Evolutionary conservation across 2,888 invertebrate species (phyloP).

Genomic region (Nezara viridula): DNA sequence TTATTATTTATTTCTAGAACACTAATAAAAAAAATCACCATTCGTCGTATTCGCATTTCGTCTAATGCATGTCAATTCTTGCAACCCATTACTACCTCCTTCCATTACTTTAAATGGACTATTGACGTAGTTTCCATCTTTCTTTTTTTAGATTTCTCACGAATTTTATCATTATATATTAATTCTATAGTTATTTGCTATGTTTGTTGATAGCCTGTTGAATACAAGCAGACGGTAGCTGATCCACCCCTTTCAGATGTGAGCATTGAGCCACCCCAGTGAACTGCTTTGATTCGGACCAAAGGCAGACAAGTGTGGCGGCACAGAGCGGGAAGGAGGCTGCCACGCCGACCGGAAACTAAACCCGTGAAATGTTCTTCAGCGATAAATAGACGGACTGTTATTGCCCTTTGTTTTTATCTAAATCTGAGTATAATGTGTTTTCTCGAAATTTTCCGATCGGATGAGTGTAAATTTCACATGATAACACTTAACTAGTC

Average conservation of each 20-base stretch:
- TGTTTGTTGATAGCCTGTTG: neutral
- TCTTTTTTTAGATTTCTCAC: neutral
- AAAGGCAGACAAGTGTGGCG: neutral
- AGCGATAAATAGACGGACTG: slow-evolving; percentile 33
- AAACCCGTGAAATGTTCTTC: neutral
- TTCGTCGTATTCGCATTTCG: too few relatives aligned
- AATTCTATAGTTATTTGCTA: neutral
- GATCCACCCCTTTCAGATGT: neutral
- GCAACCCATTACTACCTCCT: too few relatives aligned
- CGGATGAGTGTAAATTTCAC: slow-evolving; percentile 56
- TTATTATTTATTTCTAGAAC: too few relatives aligned
- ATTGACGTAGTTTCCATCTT: too few relatives aligned
- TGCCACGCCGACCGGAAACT: neutral
- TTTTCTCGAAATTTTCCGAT: slow-evolving; percentile 54
- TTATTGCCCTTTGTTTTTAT: slow-evolving; percentile 54
- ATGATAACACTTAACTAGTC: slow-evolving; percentile 58
- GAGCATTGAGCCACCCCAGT: neutral
- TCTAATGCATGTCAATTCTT: too few relatives aligned
- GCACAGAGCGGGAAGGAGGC: neutral
- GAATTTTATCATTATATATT: neutral
- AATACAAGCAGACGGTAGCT: neutral
- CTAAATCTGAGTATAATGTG: slow-evolving; percentile 56
- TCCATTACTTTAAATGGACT: too few relatives aligned
- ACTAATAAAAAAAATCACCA: too few relatives aligned
- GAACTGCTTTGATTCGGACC: slow-evolving; percentile 20